Percentiles rank a stretch among this genome's conserved stretches.
phyloP scores from a whole-genome alignment of 2,797 vertebrate genomes.

The Sebastes steindachneri region DNA sequence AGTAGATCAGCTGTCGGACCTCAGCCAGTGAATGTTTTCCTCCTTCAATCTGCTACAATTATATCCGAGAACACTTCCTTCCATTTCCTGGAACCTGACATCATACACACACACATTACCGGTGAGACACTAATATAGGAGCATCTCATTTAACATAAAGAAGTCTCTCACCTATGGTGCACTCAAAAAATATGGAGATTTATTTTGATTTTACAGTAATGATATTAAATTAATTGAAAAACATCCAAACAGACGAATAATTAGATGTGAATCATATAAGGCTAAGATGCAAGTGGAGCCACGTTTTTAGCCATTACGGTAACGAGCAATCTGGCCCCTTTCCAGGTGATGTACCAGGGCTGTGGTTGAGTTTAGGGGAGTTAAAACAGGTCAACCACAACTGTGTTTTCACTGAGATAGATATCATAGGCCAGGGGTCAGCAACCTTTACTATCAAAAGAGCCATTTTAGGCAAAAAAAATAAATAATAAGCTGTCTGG shows the following conservation, averaged over 20 bases:
- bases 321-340: slow-evolving; percentile 6
- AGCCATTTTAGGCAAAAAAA: too few relatives aligned
- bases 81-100: slow-evolving; percentile 74
- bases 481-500: too few relatives aligned
- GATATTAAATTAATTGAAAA: neutral
- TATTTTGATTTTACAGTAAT: neutral
- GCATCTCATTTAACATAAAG: neutral
- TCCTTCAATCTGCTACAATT: neutral
- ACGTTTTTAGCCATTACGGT: slow-evolving; percentile 48
- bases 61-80: neutral
- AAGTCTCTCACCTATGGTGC: rapidly evolving
- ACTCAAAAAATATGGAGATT: rapidly evolving
- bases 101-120: slow-evolving; percentile 46
- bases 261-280: neutral
- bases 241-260: rapidly evolving
- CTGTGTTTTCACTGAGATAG: neutral
- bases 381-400: neutral
- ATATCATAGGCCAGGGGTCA: too few relatives aligned
- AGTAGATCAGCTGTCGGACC: slow-evolving; percentile 8
- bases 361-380: neutral
- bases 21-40: slow-evolving; percentile 1
- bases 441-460: too few relatives aligned
- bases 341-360: neutral
- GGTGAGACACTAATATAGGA: neutral
- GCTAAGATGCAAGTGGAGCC: rapidly evolving